These are phyloP conservation scores for Orbicella faveolata DNA, from an alignment of 64 coral and sea anemone species.

Conservation along the genomic window DNA sequence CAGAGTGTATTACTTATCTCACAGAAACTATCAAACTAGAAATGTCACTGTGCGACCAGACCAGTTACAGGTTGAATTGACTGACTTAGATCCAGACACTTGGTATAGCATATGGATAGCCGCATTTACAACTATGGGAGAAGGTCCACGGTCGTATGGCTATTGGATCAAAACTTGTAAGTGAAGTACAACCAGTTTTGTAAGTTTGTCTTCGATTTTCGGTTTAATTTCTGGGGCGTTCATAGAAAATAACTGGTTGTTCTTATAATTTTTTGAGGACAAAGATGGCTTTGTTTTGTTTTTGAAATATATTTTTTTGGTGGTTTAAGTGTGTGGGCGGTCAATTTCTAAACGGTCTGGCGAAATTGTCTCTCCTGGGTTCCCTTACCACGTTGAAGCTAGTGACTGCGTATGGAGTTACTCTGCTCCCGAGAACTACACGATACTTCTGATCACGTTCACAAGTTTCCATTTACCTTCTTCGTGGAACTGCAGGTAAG, in stretches of 20 bases:
- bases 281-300: not conserved
- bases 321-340: not conserved
- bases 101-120: not conserved
- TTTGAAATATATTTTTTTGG: not conserved
- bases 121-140: not conserved
- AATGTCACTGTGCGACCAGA: not conserved
- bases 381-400: not conserved
- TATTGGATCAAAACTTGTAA: not conserved
- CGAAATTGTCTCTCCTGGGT: not conserved
- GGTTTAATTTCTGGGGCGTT: not conserved
- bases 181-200: not conserved
- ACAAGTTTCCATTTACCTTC: not conserved
- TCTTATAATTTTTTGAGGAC: too few relatives aligned
- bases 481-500: not conserved
- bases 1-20: not conserved
- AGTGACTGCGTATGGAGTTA: not conserved
- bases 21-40: not conserved
- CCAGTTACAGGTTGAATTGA: not conserved
- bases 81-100: not conserved
- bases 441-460: not conserved
- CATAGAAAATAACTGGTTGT: too few relatives aligned
- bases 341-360: not conserved
- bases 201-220: not conserved
- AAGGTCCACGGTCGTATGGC: not conserved
- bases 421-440: not conserved